phyloP scores from a whole-genome alignment of 2,113 vertebrate species.

The Thunnus maccoyii region DNA sequence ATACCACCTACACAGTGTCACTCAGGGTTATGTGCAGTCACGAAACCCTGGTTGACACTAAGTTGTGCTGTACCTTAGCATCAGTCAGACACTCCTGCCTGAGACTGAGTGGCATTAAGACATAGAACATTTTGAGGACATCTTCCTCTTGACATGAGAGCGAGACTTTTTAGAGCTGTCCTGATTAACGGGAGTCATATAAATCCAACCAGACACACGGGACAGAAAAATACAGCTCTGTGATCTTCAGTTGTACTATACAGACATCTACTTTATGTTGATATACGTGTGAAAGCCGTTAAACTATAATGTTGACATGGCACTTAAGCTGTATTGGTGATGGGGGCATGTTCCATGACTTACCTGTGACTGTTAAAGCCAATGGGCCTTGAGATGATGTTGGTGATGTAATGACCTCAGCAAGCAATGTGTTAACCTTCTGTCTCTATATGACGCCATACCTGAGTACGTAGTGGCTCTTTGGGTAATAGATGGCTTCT shows the following conservation, averaged over 20 bases:
- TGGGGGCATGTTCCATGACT: slow-evolving; percentile 24
- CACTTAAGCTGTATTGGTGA: slow-evolving; percentile 17
- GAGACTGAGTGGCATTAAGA: slow-evolving; percentile 39
- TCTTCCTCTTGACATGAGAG: slow-evolving; percentile 25
- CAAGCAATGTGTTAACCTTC: slow-evolving; percentile 32
- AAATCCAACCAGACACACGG: slow-evolving; percentile 44
- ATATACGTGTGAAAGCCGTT: slow-evolving; percentile 25
- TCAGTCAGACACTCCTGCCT: slow-evolving; percentile 23
- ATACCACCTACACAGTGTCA: slow-evolving; percentile 6
- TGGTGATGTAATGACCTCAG: slow-evolving; percentile 44
- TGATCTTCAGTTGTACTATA: not conserved
- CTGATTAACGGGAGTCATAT: slow-evolving; percentile 23
- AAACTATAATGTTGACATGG: slow-evolving; percentile 29
- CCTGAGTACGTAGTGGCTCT: not conserved
- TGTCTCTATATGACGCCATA: slow-evolving; percentile 3
- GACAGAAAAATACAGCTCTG: slow-evolving; percentile 7
- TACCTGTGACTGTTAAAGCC: slow-evolving; percentile 53
- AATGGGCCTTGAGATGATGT: slow-evolving; percentile 53
- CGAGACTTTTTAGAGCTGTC: slow-evolving; percentile 20
- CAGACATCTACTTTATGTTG: slow-evolving; percentile 14
- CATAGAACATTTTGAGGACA: slow-evolving; percentile 36
- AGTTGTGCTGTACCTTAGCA: slow-evolving; percentile 27
- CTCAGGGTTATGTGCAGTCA: slow-evolving; percentile 34
- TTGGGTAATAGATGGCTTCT: not conserved
- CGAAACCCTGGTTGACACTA: slow-evolving; percentile 22